These are phyloP conservation scores for Donacobius atricapilla DNA, from an alignment of 2,113 vertebrate species.

Conservation along the genomic window DNA sequence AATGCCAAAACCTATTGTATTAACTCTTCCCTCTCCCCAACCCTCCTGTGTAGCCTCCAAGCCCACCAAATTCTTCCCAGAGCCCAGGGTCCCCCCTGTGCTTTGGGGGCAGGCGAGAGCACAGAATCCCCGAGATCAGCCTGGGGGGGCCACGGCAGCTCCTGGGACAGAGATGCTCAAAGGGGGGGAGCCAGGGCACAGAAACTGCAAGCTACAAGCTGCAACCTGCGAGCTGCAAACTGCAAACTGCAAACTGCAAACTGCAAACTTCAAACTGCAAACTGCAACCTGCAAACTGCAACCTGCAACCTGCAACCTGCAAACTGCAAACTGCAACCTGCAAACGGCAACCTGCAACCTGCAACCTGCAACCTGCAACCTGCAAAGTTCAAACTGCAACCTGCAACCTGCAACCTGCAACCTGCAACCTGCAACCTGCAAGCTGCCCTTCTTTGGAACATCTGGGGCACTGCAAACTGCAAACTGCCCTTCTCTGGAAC, in stretches of 20 bases:
- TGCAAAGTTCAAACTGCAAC: not conserved
- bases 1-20: constrained; percentile 40
- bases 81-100: not conserved
- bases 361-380: too few relatives aligned
- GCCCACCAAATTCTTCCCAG: not conserved
- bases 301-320: not conserved
- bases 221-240: not conserved
- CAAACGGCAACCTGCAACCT: too few relatives aligned
- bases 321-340: too few relatives aligned
- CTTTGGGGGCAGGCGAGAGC: accelerated
- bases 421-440: not conserved
- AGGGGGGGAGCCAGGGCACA: not conserved
- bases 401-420: too few relatives aligned
- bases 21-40: not conserved
- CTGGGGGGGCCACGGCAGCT: not conserved
- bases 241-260: not conserved
- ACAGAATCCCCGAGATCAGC: accelerated
- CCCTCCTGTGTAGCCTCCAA: not conserved
- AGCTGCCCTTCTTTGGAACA: not conserved
- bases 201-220: not conserved
- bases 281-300: not conserved
- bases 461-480: not conserved
- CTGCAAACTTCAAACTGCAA: too few relatives aligned
- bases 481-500: not conserved
- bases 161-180: not conserved